Percentiles rank a stretch among this genome's conserved stretches.
Conservation (phyloP, 2,888 invertebrate genomes). For the Tromatobia lineatoria region DNA sequence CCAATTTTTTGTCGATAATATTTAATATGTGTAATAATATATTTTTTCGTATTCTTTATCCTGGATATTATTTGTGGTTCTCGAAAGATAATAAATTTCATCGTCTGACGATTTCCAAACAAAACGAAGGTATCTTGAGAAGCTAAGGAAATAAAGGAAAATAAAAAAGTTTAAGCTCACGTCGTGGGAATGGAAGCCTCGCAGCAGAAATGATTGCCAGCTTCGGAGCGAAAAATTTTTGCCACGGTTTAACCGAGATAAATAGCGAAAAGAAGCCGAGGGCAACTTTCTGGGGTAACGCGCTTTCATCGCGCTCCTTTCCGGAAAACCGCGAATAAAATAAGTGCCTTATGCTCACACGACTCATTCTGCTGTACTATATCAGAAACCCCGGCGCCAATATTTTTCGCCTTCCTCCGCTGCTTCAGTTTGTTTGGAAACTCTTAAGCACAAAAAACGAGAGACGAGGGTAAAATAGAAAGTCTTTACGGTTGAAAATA, state of each 20-base stretch:
- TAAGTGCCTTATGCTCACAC: conserved; percentile 17
- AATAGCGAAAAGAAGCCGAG: conserved; percentile 33
- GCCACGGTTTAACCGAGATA: conserved; percentile 51
- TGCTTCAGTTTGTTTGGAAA: neutral
- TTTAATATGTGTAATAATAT: no score
- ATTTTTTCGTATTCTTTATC: no score
- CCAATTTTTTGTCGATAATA: neutral
- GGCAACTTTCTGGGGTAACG: conserved; percentile 37
- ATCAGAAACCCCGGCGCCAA: neutral
- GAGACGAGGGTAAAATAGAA: neutral
- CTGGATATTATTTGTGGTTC: neutral
- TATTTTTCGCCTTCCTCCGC: neutral
- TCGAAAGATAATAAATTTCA: neutral
- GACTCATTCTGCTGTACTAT: neutral
- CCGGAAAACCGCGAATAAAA: conserved; percentile 26
- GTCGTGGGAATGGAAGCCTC: conserved; percentile 23
- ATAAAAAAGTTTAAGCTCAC: neutral
- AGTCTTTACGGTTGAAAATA: neutral
- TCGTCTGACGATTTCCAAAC: neutral
- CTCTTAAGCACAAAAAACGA: neutral
- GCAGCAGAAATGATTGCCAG: conserved; percentile 52
- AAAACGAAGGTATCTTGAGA: neutral
- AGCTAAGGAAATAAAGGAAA: neutral
- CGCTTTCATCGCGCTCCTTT: neutral
- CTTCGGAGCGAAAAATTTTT: conserved; percentile 33